A percentile compares a stretch with the other conserved stretches of the same genome.
These are phyloP conservation scores for Drosophila diplacantha DNA, from an alignment of 2,888 invertebrate species.

Conservation along the genomic window DNA sequence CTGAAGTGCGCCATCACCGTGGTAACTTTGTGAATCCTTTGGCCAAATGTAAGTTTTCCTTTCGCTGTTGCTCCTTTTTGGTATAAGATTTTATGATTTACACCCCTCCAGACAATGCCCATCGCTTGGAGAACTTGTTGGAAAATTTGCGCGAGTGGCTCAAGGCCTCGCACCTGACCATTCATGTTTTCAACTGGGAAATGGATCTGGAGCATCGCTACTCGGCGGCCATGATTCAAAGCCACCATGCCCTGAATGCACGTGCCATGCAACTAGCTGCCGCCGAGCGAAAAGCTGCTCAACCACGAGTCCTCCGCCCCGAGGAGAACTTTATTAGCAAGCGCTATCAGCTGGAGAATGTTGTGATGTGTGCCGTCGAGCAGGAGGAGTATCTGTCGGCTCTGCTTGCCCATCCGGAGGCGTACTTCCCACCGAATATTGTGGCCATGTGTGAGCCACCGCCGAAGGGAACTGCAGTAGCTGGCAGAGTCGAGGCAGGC, in stretches of 20 bases:
- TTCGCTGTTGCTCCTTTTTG: not conserved
- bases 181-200: conserved; percentile 69
- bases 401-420: conserved; percentile 48
- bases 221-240: conserved; percentile 47
- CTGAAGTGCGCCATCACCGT: conserved; percentile 63
- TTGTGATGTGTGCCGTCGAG: conserved; percentile 36
- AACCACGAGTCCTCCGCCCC: not conserved
- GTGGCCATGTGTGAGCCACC: conserved; percentile 43
- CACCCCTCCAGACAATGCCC: conserved; percentile 48
- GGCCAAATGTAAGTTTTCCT: conserved; percentile 46
- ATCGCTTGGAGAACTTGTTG: conserved; percentile 49
- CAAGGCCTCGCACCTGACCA: conserved; percentile 59
- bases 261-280: conserved; percentile 31
- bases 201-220: conserved; percentile 64
- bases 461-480: too few species aligned
- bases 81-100: not conserved
- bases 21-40: conserved; percentile 45
- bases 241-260: conserved; percentile 28
- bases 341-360: conserved; percentile 28
- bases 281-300: not conserved
- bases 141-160: conserved; percentile 52
- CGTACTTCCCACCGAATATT: conserved; percentile 49
- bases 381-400: conserved; percentile 47
- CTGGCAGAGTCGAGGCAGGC: not conserved
- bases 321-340: conserved; percentile 43